Conservation (phyloP, 2,113 vertebrate genomes). For the Leptobrachium leishanense region DNA sequence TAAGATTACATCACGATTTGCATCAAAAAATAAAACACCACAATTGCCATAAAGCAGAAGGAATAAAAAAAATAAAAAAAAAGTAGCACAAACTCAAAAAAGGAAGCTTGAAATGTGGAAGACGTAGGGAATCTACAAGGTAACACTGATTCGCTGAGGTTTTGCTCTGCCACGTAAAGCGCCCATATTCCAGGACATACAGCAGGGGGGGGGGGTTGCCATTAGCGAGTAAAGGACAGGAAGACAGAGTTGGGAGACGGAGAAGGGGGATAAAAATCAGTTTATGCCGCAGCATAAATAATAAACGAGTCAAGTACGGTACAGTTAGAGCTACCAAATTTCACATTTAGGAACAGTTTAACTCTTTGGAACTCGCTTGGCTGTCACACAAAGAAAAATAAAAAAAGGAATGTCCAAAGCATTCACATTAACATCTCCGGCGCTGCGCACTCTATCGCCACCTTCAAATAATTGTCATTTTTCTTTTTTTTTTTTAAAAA, state of each 20-base stretch:
- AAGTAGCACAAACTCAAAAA: slow-evolving; percentile 63
- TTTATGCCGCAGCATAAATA: slow-evolving; percentile 46
- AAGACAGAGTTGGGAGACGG: slow-evolving; percentile 42
- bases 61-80: slow-evolving; percentile 56
- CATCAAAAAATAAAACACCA: slow-evolving; percentile 73
- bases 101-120: slow-evolving; percentile 76
- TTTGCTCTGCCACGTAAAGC: slow-evolving; percentile 70
- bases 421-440: slow-evolving; percentile 62
- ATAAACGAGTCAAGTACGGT: slow-evolving; percentile 74
- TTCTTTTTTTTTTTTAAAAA: neutral
- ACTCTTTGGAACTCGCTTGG: slow-evolving; percentile 83
- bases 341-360: slow-evolving; percentile 82
- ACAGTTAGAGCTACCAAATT: slow-evolving; percentile 84
- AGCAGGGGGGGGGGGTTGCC: slow-evolving; percentile 75
- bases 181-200: slow-evolving; percentile 79
- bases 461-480: slow-evolving; percentile 50
- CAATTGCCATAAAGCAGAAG: slow-evolving; percentile 76
- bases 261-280: slow-evolving; percentile 54
- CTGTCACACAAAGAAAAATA: slow-evolving; percentile 77
- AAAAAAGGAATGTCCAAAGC: slow-evolving; percentile 77
- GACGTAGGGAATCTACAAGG: slow-evolving; percentile 71
- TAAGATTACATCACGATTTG: slow-evolving; percentile 80
- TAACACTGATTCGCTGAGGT: slow-evolving; percentile 89
- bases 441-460: slow-evolving; percentile 58
- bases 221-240: slow-evolving; percentile 66